Conservation (phyloP, 2,888 invertebrate species). For the Crocallis elinguaria region DNA sequence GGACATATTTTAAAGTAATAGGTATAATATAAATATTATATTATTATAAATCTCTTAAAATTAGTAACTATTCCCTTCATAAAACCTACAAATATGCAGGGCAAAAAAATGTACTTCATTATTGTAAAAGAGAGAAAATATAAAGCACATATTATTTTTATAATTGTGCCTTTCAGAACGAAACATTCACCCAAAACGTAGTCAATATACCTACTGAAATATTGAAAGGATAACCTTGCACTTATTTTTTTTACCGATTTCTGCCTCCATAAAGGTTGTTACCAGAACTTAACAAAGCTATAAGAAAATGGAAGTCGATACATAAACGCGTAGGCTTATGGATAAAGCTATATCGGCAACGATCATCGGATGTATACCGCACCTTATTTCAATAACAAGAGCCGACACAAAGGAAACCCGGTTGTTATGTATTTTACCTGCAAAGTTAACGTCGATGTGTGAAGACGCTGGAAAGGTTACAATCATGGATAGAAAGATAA, state of each 20-base stretch:
- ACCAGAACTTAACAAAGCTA: constrained; percentile 45
- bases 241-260: constrained; percentile 28
- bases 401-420: constrained; percentile 60
- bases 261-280: constrained; percentile 37
- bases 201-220: constrained; percentile 15
- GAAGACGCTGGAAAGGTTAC: constrained; percentile 31
- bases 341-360: constrained; percentile 67
- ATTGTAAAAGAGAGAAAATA: not conserved
- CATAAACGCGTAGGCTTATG: constrained; percentile 59
- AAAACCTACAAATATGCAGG: no score
- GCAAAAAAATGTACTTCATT: no score
- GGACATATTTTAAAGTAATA: no score
- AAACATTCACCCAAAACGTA: constrained; percentile 1
- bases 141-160: not conserved
- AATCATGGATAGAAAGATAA: not conserved
- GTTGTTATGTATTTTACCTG: constrained; percentile 58
- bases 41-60: no score
- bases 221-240: constrained; percentile 28
- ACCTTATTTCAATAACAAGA: constrained; percentile 78
- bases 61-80: no score
- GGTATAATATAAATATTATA: no score
- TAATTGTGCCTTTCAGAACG: not conserved
- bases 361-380: constrained; percentile 59
- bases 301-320: constrained; percentile 57
- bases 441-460: constrained; percentile 42